Conservation (phyloP, 1,140 invertebrate genomes). For the Hestina assimilis region DNA sequence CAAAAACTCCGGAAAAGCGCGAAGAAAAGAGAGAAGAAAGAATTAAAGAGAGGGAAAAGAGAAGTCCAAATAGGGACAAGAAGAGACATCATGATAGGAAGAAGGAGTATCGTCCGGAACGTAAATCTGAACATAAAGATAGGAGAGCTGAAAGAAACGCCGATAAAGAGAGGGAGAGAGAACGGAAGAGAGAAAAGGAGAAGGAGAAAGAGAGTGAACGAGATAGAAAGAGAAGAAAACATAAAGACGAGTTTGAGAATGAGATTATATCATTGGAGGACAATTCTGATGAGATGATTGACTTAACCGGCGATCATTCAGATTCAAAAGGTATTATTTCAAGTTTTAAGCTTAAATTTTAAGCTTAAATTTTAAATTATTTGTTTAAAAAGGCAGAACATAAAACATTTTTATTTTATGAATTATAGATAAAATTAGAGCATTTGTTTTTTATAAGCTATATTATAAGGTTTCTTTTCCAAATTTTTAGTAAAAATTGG, state of each 20-base stretch:
- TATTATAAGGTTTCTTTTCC: no score
- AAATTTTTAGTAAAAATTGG: no score
- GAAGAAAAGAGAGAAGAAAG: slow-evolving; percentile 31
- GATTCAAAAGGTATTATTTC: slow-evolving; percentile 70
- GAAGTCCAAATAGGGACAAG: slow-evolving; percentile 43
- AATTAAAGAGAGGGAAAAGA: slow-evolving; percentile 26
- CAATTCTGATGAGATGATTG: slow-evolving; percentile 68
- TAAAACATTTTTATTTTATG: no score
- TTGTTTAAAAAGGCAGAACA: no score
- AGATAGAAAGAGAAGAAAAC: slow-evolving; percentile 44
- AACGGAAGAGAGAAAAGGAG: slow-evolving; percentile 26
- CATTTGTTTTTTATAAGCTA: no score
- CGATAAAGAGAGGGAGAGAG: slow-evolving; percentile 38
- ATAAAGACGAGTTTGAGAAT: slow-evolving; percentile 42
- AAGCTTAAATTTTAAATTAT: background rate
- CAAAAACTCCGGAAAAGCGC: slow-evolving; percentile 29
- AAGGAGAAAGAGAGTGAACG: slow-evolving; percentile 38
- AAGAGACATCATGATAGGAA: slow-evolving; percentile 49
- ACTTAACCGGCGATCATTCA: slow-evolving; percentile 63
- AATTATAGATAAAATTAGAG: no score
- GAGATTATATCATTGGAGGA: slow-evolving; percentile 69
- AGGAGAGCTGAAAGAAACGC: slow-evolving; percentile 37
- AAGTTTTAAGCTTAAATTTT: slow-evolving; percentile 1
- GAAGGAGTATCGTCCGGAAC: slow-evolving; percentile 41
- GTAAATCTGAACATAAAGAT: slow-evolving; percentile 49